Conservation (phyloP, 1,140 invertebrate genomes). For the Hetaerina americana region DNA sequence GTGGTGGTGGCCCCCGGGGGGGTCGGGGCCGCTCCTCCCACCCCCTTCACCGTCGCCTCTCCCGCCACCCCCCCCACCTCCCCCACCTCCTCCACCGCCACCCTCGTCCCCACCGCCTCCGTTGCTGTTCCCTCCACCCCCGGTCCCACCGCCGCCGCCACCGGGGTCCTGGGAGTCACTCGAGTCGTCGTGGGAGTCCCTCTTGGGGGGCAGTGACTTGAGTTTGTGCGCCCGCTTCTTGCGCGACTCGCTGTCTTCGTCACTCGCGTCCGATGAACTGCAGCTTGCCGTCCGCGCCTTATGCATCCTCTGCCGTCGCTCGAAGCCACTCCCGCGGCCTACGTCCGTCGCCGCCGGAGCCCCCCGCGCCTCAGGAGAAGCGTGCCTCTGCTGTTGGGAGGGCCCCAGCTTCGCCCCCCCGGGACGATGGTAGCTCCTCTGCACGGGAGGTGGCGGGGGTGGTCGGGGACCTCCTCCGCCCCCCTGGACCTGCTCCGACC, state of each 20-base stretch:
- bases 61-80: slow-evolving; percentile 18
- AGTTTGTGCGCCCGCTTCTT: slow-evolving; percentile 66
- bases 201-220: slow-evolving; percentile 40
- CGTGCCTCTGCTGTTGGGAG: slow-evolving; percentile 16
- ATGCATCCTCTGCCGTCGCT: slow-evolving; percentile 53
- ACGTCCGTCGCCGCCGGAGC: slow-evolving; percentile 23
- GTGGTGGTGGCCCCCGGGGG: slow-evolving; percentile 24
- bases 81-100: slow-evolving; percentile 21
- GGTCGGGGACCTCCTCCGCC: slow-evolving; percentile 14
- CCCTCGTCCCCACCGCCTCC: slow-evolving; percentile 26
- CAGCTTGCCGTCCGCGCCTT: slow-evolving; percentile 72
- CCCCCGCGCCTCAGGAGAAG: slow-evolving; percentile 24
- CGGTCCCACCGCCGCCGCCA: slow-evolving; percentile 27
- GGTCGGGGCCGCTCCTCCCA: slow-evolving; percentile 20
- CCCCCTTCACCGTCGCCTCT: slow-evolving; percentile 21
- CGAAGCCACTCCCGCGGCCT: slow-evolving; percentile 22
- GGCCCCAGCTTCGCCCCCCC: background rate
- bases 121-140: background rate
- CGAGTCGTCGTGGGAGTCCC: slow-evolving; percentile 65
- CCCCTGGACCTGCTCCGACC: slow-evolving; percentile 26
- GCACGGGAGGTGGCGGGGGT: background rate
- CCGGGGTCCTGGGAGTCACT: slow-evolving; percentile 58
- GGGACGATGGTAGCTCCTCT: slow-evolving; percentile 1
- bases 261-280: slow-evolving; percentile 78
- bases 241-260: slow-evolving; percentile 72